Base-by-base conservation (phyloP, 2,888 invertebrate genomes). In the Drosophila monieri region DNA sequence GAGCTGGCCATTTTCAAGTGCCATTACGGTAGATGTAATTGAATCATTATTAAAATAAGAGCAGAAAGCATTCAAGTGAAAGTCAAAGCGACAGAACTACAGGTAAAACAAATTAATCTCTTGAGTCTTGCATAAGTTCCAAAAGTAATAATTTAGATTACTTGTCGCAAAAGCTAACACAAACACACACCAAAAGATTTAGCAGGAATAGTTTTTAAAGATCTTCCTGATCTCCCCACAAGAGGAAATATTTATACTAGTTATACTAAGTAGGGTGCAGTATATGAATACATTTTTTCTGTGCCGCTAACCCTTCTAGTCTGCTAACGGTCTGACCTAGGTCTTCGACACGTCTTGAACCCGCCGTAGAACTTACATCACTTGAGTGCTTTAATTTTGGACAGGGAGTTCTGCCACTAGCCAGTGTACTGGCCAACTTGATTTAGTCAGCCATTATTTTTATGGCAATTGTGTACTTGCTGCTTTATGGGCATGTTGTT, bases 1-100 rank as follows among this genome's bases (percentile, higher is more conserved):
- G 72, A 60, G 80, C 70, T 58, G 67, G 62, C 58, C 73, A 52
- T 46, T 65, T 71, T 41, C 77, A 71, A 83, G 80, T 83, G 80
- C n/a, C 86, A 83, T 81, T 81, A 80, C 74, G 65, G 71, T 52
- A 76, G 72, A 83, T 83, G 66, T 80, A 76, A 85, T 77, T 67
- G 70, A 80, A 80, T 77, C 72, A 77, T 83, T 65, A 65, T 65
- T 54, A 49, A 64, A 32, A 46, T 27, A 60, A 72, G 61, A 64
- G 76, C 25, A 61, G 55, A 68, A 72, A 55, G 60, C 35, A 14
- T 21, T 55, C 54, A 41, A 71, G 80, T 73, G 80, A 80, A 80
- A 80, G 81, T 74, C 53, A 37, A 51, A 10, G 8, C 32, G 10
- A 32, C 23, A 68, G 64, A 65, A 65, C 52, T 9, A 39, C 23